phyloP scores from a whole-genome alignment of 1,140 invertebrate genomes.

The Danaus plexippus region DNA sequence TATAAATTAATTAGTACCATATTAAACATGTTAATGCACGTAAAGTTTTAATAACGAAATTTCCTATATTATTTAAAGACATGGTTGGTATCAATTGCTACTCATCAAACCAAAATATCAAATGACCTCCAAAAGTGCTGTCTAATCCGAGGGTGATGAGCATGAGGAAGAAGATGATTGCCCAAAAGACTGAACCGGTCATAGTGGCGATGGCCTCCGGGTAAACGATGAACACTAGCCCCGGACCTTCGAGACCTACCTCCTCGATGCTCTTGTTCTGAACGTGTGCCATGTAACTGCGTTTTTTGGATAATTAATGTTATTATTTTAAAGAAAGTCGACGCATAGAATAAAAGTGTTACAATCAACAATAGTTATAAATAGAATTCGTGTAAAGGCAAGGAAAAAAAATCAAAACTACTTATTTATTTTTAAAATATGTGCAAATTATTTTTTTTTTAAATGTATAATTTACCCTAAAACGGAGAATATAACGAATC shows the following conservation, averaged over 20 bases:
- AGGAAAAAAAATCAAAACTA: too few species aligned
- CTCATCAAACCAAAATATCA: too few species aligned
- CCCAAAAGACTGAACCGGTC: slow-evolving; percentile 93
- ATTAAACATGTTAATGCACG: too few species aligned
- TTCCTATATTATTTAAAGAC: too few species aligned
- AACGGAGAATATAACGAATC: slow-evolving; percentile 98
- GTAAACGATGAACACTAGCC: slow-evolving; percentile 95
- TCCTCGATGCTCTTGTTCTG: slow-evolving; percentile 90
- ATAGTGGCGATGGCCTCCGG: slow-evolving; percentile 95
- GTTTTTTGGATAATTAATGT: slow-evolving; percentile 1
- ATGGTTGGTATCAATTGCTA: too few species aligned
- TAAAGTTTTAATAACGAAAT: too few species aligned
- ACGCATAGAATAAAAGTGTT: background rate
- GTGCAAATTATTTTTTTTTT: background rate
- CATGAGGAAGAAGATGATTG: slow-evolving; percentile 98
- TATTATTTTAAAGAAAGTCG: background rate
- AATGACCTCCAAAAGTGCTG: slow-evolving; percentile 90
- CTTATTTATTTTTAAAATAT: background rate
- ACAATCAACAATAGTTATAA: background rate
- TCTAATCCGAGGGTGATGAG: slow-evolving; percentile 94
- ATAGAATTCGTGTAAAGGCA: too few species aligned
- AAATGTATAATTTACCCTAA: slow-evolving; percentile 74
- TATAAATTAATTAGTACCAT: too few species aligned
- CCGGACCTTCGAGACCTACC: slow-evolving; percentile 91
- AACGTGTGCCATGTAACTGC: slow-evolving; percentile 90